Evolutionary conservation across 2,888 invertebrate species (phyloP).

Genomic region (Drosophila recens): DNA sequence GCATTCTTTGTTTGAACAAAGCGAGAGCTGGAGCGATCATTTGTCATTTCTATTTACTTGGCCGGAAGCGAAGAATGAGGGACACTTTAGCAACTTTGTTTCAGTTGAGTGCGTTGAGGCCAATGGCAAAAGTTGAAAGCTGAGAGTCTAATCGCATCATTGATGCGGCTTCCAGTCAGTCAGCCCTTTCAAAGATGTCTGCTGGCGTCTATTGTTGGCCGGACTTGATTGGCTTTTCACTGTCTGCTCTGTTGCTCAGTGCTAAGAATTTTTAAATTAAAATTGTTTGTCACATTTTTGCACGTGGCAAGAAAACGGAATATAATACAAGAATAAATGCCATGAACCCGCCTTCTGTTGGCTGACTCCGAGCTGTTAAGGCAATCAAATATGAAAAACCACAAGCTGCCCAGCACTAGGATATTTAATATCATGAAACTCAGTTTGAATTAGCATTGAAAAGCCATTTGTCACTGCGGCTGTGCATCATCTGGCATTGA

Average conservation of each 20-base stretch:
- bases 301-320: conserved; percentile 13
- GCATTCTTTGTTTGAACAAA: conserved; percentile 63
- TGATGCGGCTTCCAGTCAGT: conserved; percentile 48
- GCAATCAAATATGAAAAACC: conserved; percentile 58
- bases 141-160: conserved; percentile 63
- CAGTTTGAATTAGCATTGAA: conserved; percentile 30
- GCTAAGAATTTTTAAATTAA: conserved; percentile 58
- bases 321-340: conserved; percentile 8
- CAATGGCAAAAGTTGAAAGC: conserved; percentile 56
- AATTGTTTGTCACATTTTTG: conserved; percentile 39
- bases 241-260: conserved; percentile 2
- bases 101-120: conserved; percentile 54
- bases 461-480: conserved; percentile 25
- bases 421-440: conserved; percentile 34
- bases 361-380: conserved; percentile 12
- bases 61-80: neutral
- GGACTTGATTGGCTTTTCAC: conserved; percentile 61
- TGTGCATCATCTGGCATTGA: conserved; percentile 19
- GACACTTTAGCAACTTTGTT: conserved; percentile 47
- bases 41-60: conserved; percentile 52
- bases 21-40: conserved; percentile 24
- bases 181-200: conserved; percentile 47
- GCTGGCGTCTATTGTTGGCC: conserved; percentile 48
- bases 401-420: conserved; percentile 20
- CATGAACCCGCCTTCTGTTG: conserved; percentile 22